Conservation (phyloP, 2,888 invertebrate species). For the Chalcosyrphus nemorum region DNA sequence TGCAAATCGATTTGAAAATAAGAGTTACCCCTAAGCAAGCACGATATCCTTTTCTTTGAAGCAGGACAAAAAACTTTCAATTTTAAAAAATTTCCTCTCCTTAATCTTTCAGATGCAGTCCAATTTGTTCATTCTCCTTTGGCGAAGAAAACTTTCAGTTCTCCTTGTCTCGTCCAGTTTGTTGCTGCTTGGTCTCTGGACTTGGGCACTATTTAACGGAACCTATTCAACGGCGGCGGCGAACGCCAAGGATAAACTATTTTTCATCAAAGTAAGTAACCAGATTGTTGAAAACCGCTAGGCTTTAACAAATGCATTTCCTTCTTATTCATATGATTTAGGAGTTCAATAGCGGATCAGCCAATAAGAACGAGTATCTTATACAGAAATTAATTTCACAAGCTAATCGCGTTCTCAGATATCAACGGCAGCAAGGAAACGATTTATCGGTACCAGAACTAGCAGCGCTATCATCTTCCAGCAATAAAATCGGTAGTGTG, state of each 20-base stretch:
- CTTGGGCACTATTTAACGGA: conserved; percentile 80
- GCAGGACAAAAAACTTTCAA: too few relatives aligned
- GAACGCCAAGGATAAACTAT: conserved; percentile 57
- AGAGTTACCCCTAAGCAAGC: too few relatives aligned
- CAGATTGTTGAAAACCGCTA: too few relatives aligned
- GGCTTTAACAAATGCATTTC: neutral
- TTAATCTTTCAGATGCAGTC: conserved; percentile 80
- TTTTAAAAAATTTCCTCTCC: neutral
- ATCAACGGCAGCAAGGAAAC: conserved; percentile 74
- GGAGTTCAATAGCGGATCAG: conserved; percentile 71
- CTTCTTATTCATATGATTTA: too few relatives aligned
- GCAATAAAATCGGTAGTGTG: conserved; percentile 75
- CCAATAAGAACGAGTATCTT: conserved; percentile 79
- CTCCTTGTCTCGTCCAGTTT: conserved; percentile 78
- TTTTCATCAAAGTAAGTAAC: conserved; percentile 70
- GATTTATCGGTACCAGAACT: conserved; percentile 57
- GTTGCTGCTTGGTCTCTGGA: conserved; percentile 80
- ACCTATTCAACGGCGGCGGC: conserved; percentile 67
- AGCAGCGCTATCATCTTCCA: conserved; percentile 53
- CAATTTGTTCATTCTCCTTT: conserved; percentile 79
- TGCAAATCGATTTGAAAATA: too few relatives aligned
- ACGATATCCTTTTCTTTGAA: too few relatives aligned
- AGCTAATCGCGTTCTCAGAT: conserved; percentile 80
- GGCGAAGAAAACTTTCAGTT: conserved; percentile 81
- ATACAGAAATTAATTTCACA: conserved; percentile 81